A percentile compares a stretch with the other conserved stretches of the same genome.
phyloP scores from a whole-genome alignment of 2,797 vertebrate species.

The Syndactyla subalaris region DNA sequence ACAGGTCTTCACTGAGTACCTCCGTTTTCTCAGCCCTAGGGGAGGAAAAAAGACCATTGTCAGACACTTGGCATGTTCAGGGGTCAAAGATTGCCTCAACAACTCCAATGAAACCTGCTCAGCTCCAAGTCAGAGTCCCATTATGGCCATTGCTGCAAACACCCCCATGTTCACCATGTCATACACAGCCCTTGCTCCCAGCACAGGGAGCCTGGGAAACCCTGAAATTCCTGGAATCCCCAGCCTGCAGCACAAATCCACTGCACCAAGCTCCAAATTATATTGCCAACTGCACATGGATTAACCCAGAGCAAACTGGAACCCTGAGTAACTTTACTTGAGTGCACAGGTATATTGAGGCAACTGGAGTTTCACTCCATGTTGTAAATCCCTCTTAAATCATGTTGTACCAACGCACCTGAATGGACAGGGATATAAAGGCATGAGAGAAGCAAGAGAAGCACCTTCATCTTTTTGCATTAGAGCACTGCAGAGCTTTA shows the following conservation, averaged over 20 bases:
- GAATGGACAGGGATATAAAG: accelerated
- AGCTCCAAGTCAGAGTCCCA: accelerated
- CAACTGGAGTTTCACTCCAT: background rate
- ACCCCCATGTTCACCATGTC: accelerated
- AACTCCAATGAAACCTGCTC: background rate
- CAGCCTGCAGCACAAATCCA: background rate
- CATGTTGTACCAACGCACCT: background rate
- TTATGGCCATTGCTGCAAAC: background rate
- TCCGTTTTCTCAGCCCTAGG: slow-evolving; percentile 98
- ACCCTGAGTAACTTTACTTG: background rate
- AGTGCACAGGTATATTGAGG: background rate
- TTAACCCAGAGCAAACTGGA: background rate
- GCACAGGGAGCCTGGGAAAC: background rate
- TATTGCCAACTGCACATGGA: accelerated
- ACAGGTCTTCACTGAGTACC: slow-evolving; percentile 97
- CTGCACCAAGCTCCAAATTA: accelerated
- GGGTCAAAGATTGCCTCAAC: background rate
- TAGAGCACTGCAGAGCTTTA: background rate
- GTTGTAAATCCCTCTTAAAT: background rate
- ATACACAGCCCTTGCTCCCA: background rate
- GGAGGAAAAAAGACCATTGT: background rate
- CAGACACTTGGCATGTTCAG: background rate
- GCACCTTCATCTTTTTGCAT: accelerated
- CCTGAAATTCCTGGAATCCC: background rate
- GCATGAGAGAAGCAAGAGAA: background rate